phyloP scores from a whole-genome alignment of 1,140 invertebrate genomes.

The Ephestia elutella region DNA sequence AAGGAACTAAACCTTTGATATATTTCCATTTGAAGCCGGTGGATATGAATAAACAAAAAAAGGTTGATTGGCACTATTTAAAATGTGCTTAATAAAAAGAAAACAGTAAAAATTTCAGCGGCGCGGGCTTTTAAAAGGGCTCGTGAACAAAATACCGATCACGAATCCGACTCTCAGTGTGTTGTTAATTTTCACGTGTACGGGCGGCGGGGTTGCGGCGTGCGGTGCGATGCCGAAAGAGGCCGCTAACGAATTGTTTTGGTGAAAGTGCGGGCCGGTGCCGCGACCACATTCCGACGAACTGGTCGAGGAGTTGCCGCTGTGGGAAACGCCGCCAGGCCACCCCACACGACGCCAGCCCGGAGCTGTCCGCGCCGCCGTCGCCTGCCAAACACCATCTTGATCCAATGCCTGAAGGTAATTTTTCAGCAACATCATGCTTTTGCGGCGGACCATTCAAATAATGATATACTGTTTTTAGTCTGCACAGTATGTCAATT shows the following conservation, averaged over 20 bases:
- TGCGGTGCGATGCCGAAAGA: conserved; percentile 61
- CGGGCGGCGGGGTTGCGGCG: conserved; percentile 31
- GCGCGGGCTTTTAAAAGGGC: conserved; percentile 28
- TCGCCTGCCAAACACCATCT: too few species aligned
- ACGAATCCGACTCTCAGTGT: conserved; percentile 37
- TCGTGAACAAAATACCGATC: conserved; percentile 29
- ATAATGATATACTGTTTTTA: background rate
- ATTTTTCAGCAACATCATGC: background rate
- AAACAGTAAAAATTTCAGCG: too few species aligned
- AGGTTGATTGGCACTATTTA: too few species aligned
- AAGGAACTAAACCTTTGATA: too few species aligned
- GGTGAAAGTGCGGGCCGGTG: conserved; percentile 71
- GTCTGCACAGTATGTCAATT: too few species aligned
- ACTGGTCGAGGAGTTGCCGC: conserved; percentile 67
- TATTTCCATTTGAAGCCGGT: too few species aligned
- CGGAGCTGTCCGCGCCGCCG: conserved; percentile 22
- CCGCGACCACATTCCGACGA: conserved; percentile 71
- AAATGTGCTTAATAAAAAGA: too few species aligned
- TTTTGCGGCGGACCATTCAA: background rate
- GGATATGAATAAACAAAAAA: too few species aligned
- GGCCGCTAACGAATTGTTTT: conserved; percentile 73
- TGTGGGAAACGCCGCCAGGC: conserved; percentile 66
- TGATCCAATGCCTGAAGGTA: conserved; percentile 19
- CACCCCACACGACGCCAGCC: conserved; percentile 46
- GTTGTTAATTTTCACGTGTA: conserved; percentile 53